Base-by-base conservation (phyloP, 2,888 invertebrate species). In the Fragum whitleyi region DNA sequence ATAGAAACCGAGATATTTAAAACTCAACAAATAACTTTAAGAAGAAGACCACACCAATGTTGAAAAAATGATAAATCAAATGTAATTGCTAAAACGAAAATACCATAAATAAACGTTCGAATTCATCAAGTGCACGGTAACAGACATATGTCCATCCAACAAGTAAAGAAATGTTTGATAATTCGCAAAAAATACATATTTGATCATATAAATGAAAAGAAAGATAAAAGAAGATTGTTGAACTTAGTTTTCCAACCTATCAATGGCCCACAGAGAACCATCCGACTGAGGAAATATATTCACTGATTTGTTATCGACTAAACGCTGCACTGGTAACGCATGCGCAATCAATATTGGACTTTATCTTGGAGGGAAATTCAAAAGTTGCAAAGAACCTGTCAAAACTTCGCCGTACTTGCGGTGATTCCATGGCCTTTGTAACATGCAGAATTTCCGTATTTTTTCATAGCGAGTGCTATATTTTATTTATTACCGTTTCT, bases 301-400 rank as follows among this genome's bases (percentile, higher is more conserved):
- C 47, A 16, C 47, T 47, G 47, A 47, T 47, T 47, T 47, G 47
- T 47, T 47, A 47, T 47, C 47, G 47, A 16, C 47, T 9, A 47
- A 47, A 29, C 36, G 29, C 53, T 14, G 26, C 21, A 26, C 21
- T 3, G n/a, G 7, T 2, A 36, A 75, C 75, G 75, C 75, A 75
- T 75, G 75, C 75, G 75, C 68, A 69, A 57, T 73, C 65, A 29
- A 59, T 75, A 75, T 42, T 32, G 36, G 59, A 39, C 73, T 70
- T 72, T 51, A 65, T 67, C 26, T 68, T 36, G 77, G 83, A 77
- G 83, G 83, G 83, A 83, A 83, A 83, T 83, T 83, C 74, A 77
- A 83, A 79, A 68, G 71, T 83, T 76, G 61, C 19, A 39, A 74
- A 79, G 62, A 68, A 32, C 9, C 9, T 62, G 70, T 32, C n/a